Conservation (phyloP, 2,797 vertebrate genomes). For the Hypotaenidia philippensis region DNA sequence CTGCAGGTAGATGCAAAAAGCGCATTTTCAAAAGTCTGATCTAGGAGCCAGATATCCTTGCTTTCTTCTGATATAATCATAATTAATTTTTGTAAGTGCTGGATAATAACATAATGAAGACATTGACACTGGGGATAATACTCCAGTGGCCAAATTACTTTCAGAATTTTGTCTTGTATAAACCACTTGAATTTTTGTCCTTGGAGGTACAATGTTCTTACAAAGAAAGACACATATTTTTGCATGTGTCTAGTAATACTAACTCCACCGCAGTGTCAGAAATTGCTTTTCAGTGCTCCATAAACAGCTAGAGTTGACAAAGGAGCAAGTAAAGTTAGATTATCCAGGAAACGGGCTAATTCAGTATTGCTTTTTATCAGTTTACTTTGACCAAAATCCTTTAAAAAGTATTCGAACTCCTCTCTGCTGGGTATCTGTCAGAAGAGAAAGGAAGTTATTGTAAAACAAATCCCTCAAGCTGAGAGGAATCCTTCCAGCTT, state of each 20-base stretch:
- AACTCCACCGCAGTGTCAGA: neutral
- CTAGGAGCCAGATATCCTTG: neutral
- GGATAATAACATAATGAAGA: neutral
- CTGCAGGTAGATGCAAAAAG: accelerated
- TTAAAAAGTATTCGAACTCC: neutral
- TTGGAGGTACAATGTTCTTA: neutral
- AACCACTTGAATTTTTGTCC: neutral
- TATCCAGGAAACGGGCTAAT: neutral
- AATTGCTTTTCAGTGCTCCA: neutral
- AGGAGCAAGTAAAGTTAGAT: neutral
- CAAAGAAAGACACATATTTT: neutral
- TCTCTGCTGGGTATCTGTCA: neutral
- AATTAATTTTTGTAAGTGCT: neutral
- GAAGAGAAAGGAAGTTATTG: neutral
- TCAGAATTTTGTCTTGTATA: neutral
- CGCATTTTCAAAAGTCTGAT: neutral
- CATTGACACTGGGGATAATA: neutral
- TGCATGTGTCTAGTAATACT: neutral
- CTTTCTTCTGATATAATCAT: neutral
- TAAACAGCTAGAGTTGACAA: neutral
- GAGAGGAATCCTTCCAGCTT: neutral
- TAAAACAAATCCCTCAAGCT: conserved; percentile 3
- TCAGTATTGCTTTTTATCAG: neutral
- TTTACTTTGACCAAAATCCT: neutral
- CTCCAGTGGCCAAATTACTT: neutral